Percentiles rank a stretch among this genome's conserved stretches.
Conservation (phyloP, 1,140 invertebrate genomes). For the Camponotus vicinus region DNA sequence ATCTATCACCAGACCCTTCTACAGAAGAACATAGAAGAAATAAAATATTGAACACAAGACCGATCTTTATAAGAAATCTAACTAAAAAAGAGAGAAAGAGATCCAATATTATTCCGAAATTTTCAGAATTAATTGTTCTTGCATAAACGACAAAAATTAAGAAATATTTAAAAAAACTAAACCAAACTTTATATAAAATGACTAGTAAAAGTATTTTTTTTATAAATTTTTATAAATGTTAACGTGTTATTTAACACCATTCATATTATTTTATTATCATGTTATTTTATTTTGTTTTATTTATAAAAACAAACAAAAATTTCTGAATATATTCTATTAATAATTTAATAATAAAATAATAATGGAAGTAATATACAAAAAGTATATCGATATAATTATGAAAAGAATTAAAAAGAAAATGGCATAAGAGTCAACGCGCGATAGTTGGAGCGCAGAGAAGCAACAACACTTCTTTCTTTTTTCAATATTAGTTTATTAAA, state of each 20-base stretch:
- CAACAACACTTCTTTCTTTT: too few species aligned
- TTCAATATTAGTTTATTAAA: too few species aligned
- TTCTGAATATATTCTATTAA: neutral
- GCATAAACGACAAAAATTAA: neutral
- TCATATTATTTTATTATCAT: neutral
- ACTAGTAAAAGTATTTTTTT: neutral
- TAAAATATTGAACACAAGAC: conserved; percentile 49
- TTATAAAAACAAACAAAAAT: neutral
- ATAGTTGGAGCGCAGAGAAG: too few species aligned
- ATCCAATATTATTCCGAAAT: neutral
- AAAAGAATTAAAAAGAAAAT: too few species aligned
- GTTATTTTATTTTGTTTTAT: neutral
- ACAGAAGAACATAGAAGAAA: conserved; percentile 56
- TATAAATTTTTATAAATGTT: neutral
- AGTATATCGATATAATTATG: neutral
- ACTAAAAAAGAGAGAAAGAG: neutral
- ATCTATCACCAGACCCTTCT: conserved; percentile 80
- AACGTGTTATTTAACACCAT: neutral
- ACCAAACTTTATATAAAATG: too few species aligned
- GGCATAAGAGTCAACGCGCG: too few species aligned
- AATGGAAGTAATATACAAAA: neutral
- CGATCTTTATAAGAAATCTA: conserved; percentile 31
- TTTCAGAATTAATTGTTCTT: neutral
- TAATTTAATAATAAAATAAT: neutral
- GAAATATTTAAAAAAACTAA: too few species aligned